phyloP scores from a whole-genome alignment of 2,113 vertebrate species.

The Heptranchias perlo region DNA sequence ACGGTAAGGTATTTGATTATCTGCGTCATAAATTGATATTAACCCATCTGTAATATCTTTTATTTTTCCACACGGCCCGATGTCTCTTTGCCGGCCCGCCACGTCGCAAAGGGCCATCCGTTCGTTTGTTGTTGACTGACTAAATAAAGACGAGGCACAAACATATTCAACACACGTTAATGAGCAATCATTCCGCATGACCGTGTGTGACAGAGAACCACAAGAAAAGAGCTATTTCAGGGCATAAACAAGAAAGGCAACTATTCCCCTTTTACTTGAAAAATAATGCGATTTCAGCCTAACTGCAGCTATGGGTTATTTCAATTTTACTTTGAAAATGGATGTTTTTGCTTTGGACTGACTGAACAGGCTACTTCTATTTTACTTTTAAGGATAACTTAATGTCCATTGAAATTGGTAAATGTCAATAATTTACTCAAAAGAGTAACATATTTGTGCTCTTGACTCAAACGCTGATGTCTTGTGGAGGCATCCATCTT shows the following conservation, averaged over 20 bases:
- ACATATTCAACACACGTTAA: neutral
- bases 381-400: neutral
- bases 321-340: neutral
- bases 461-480: neutral
- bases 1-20: conserved; percentile 3
- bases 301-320: neutral
- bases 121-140: neutral
- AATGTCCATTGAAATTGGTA: neutral
- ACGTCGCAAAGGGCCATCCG: neutral
- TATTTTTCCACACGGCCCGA: conserved; percentile 1
- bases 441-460: neutral
- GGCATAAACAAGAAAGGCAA: conserved; percentile 31
- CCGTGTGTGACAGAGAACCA: neutral
- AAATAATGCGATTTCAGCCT: neutral
- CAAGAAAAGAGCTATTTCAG: neutral
- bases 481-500: too few species aligned
- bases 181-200: neutral
- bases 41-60: neutral
- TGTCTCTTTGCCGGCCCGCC: neutral
- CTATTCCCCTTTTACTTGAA: neutral
- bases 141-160: neutral
- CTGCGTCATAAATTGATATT: neutral
- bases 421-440: neutral
- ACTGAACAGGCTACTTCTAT: too few species aligned
- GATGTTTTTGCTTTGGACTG: neutral